Percentiles rank a stretch among this genome's conserved stretches.
Evolutionary conservation across 1,140 invertebrate genomes (phyloP).

Genomic region (Neoseiulus cucumeris): DNA sequence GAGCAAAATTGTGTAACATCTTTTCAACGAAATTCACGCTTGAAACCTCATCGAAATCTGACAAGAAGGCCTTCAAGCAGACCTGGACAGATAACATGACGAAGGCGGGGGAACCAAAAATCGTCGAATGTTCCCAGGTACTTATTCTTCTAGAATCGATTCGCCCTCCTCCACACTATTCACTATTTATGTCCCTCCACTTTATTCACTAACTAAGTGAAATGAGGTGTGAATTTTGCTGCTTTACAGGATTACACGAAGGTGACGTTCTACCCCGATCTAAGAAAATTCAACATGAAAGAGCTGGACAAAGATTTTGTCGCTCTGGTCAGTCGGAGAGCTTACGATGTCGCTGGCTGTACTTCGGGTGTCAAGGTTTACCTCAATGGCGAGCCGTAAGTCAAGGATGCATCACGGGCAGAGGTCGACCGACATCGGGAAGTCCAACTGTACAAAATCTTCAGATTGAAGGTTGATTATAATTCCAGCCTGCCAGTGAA

Average conservation of each 20-base stretch:
- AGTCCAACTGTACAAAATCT: slow-evolving; percentile 11
- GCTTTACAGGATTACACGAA: slow-evolving; percentile 57
- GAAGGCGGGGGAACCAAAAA: slow-evolving; percentile 65
- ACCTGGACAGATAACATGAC: slow-evolving; percentile 90
- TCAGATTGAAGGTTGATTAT: too few relatives aligned
- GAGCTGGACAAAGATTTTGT: slow-evolving; percentile 81
- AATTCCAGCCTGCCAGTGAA: slow-evolving; percentile 33
- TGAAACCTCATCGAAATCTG: slow-evolving; percentile 76
- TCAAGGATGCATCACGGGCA: slow-evolving; percentile 27
- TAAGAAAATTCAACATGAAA: slow-evolving; percentile 90
- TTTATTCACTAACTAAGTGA: too few relatives aligned
- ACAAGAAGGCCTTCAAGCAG: slow-evolving; percentile 72
- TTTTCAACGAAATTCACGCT: slow-evolving; percentile 92
- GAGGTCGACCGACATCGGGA: background rate
- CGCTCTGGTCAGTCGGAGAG: slow-evolving; percentile 72
- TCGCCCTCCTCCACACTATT: too few relatives aligned
- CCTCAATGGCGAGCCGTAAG: slow-evolving; percentile 73
- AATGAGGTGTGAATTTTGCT: background rate
- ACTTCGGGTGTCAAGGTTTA: slow-evolving; percentile 75
- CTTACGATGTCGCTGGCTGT: slow-evolving; percentile 87
- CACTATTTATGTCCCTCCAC: too few relatives aligned
- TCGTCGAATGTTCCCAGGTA: slow-evolving; percentile 27
- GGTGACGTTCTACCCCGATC: slow-evolving; percentile 86
- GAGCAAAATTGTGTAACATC: slow-evolving; percentile 98
- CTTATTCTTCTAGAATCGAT: slow-evolving; percentile 32